Evolutionary conservation across 2,797 vertebrate genomes (phyloP), one percentile per base, ranked within the genome.

Genomic region (Potorous gilbertii): DNA sequence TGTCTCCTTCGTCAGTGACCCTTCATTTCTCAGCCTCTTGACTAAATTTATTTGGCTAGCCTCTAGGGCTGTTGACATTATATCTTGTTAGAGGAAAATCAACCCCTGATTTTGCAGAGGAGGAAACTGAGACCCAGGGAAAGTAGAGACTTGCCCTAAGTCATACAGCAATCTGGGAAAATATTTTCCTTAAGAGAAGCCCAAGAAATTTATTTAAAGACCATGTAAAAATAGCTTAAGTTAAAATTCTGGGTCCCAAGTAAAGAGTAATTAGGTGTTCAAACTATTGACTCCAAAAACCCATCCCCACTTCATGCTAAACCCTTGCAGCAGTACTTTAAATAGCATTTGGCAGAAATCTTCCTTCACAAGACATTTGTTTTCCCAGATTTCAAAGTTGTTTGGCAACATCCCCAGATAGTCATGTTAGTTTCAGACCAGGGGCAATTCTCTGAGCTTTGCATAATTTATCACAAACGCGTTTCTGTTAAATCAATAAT

Each of bases 61-160:
- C 21, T 87, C 24, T 24, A 50, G 74, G 74, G 8, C 74, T 87
- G 4, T 46, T 87, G 21, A 46, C 40, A 1, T 87, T 87, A 27
- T 29, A 74, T 5, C 34, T 74, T 74, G 62, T 87, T 50, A 59
- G 55, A 31, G 21, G 40, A 55, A 59, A 40, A 29, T 56, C 54
- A 50, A 4, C 57, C 40, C 0, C 14, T 40, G 12, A 1, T 16
- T 54, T 62, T 0, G 46, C 9, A 0, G 28, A 34, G 4, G 40
- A 27, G 81, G 90, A 59, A 90, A 18, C 57, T 21, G 28, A 50
- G 87, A 10, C 5, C 12, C 1, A 28, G 29, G 9, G 87, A 87
- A 87, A 13, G 13, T 21, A 74, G 74, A 50, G 40, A 50, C 74
- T 87, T 87, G 40, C 9, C 21, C 9, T 46, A 50, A 87, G 21